Evolutionary conservation across 2,888 invertebrate genomes (phyloP).

Genomic region (Cheilosia soror): DNA sequence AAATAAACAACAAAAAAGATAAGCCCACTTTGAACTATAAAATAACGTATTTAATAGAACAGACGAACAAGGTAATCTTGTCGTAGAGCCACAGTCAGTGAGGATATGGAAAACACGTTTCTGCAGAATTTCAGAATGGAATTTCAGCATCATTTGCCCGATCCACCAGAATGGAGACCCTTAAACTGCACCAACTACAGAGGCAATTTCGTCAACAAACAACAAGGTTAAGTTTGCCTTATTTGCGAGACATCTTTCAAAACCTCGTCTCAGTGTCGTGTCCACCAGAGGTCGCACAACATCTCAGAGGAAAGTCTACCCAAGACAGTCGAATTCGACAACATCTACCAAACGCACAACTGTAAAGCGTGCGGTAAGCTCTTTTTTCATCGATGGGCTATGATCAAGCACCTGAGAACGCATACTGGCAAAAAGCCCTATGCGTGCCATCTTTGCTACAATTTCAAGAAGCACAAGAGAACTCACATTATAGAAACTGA

Average conservation of each 20-base stretch:
- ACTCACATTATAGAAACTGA: constrained; percentile 1
- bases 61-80: no score
- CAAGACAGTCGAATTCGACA: constrained; percentile 40
- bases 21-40: no score
- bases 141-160: no score
- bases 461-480: constrained; percentile 77
- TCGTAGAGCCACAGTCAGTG: no score
- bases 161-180: no score
- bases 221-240: constrained; percentile 32
- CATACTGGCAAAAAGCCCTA: constrained; percentile 86
- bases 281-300: constrained; percentile 48
- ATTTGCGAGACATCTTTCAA: constrained; percentile 51
- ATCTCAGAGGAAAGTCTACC: constrained; percentile 41
- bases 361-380: constrained; percentile 75
- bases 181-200: no score
- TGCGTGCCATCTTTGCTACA: constrained; percentile 86
- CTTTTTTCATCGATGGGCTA: constrained; percentile 59
- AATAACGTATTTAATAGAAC: no score
- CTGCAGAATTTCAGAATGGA: no score
- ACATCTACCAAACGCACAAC: constrained; percentile 59
- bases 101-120: no score
- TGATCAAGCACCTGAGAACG: constrained; percentile 76
- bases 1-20: no score
- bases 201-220: no score
- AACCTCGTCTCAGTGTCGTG: constrained; percentile 58